Evolutionary conservation across 2,797 vertebrate species (phyloP), one percentile per base, ranked within the genome.

Genomic region (Takifugu ocellatus): DNA sequence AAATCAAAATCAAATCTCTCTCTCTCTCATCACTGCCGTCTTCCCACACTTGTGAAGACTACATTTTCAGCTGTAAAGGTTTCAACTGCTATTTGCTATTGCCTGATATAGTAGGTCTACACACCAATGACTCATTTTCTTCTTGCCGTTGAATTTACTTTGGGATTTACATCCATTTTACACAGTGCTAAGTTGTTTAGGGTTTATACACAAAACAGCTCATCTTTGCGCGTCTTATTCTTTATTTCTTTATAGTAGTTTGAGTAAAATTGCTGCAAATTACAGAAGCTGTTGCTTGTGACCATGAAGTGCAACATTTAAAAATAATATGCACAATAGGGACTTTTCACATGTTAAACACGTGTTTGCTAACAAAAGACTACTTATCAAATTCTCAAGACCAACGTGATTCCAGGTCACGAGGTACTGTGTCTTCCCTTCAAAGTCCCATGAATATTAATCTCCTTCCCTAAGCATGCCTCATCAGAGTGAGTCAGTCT

Each of bases 331-430:
- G 59, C 77, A 79, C 59, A 74, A 66, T 67, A 74, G 72, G 61
- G 82, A 36, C 33, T 36, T 36, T 36, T 36, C 33, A 36, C 27
- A 81, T 75, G 27, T 61, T 56, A 66, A 77, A 61, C 63, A 72
- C 70, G 72, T 64, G 79, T 72, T 49, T 54, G 48, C 56, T 70
- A 62, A 29, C 17, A 63, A 54, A 46, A 61, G 68, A 65, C 66
- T 69, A 82, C 85, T 66, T 82, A 87, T 80, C 74, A 66, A 69
- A 76, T 68, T 72, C 68, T 73, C 49, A 54, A 70, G 54, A 64
- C 55, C 43, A 66, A 56, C 45, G 77, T 71, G 70, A 73, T 21
- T 5, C 6, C 74, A 78, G 31, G 64, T 79, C 62, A 69, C 14
- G 26, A 59, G 31, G 64, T 64, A 60, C 68, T n/a, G 6, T 66